These are phyloP conservation scores for Gambusia yucatana DNA, from an alignment of 2,797 vertebrate species.

Conservation along the genomic window DNA sequence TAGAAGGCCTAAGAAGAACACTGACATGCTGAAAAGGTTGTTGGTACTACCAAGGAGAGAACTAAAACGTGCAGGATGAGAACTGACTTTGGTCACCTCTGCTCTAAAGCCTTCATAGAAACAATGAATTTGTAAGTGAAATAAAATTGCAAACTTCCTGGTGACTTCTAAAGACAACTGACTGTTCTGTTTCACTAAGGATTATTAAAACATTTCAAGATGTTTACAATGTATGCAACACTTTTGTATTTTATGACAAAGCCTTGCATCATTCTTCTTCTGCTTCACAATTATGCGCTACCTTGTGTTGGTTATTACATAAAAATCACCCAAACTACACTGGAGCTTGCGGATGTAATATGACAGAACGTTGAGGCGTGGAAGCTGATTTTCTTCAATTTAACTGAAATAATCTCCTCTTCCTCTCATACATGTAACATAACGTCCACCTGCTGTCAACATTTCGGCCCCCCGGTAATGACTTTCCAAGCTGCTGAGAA, in stretches of 20 bases:
- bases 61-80: too few species aligned
- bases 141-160: background rate
- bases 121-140: background rate
- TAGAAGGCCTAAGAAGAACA: too few species aligned
- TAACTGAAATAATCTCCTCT: constrained; percentile 8
- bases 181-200: background rate
- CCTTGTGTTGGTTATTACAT: background rate
- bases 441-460: constrained; percentile 31
- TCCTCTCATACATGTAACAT: background rate
- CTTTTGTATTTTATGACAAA: background rate
- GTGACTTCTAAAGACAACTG: background rate
- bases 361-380: background rate
- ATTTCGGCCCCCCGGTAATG: constrained; percentile 42
- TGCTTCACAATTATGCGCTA: background rate
- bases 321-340: background rate
- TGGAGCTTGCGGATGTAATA: background rate
- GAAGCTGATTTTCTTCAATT: constrained; percentile 17
- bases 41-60: too few species aligned
- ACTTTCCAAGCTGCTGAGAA: constrained; percentile 60
- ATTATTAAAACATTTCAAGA: background rate
- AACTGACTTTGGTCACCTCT: too few species aligned
- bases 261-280: background rate
- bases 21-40: too few species aligned
- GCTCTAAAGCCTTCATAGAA: background rate
- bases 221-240: background rate